Base-by-base conservation (phyloP, 1,140 invertebrate species). In the Pogonomyrmex californicus region DNA sequence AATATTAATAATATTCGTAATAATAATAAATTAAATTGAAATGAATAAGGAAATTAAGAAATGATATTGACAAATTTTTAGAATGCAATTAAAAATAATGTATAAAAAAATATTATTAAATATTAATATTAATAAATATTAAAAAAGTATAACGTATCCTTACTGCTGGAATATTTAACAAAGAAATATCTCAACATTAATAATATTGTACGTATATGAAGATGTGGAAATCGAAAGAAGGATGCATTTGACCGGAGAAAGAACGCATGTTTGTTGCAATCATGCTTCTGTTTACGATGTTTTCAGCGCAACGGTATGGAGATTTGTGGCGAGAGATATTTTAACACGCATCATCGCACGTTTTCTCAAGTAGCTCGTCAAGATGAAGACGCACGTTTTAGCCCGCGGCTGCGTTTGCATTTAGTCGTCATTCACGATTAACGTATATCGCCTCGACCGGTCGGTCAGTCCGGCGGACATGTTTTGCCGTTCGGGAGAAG, bases 381-480 rank as follows among this genome's bases (percentile, higher is more conserved):
- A 33, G 36, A 75, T 83, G 56, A 75, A 81, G 63, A 70, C 3
- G 51, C 63, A 60, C 68, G 36, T 82, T 58, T 82, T 54, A 49
- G n/a, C 60, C 62, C 44, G 63, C 63, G 63, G 63, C 49, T 76
- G 17, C 56, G 58, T 41, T 63, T 65, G 75, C 60, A 66, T 78
- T 85, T 78, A 78, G 36, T 77, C 75, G 73, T 78, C 60, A 85
- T 85, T 49, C 17, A 51, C 70, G 56, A 76, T 85, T 66, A 76
- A 77, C 44, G 54, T 85, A 30, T 30, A 51, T 62, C 44, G 10
- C 12, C 10, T 41, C 36, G 30, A 9, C 54, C 51, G 12, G 54
- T 10, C 51, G 12, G 54, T 10, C 65, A 44, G 70, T 73, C 54
- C 33, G 23, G 10, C 71, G n/a, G 58, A 10, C 58, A 38, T 81